A percentile compares a stretch with the other conserved stretches of the same genome.
phyloP scores from a whole-genome alignment of 2,888 invertebrate species.

The Periphyllus acericola region DNA sequence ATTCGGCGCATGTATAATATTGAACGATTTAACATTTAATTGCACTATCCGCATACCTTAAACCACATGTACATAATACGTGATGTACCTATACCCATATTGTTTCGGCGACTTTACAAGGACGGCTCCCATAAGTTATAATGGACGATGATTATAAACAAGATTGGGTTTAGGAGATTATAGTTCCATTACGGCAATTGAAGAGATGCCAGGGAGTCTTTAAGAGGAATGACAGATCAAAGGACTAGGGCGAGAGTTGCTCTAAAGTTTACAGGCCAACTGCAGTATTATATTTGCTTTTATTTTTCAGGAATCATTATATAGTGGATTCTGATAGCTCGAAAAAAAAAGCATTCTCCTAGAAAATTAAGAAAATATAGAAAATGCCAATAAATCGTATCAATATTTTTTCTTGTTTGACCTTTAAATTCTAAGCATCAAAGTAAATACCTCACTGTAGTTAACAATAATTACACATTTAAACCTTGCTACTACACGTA shows the following conservation, averaged over 20 bases:
- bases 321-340: too few species aligned
- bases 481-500: too few species aligned
- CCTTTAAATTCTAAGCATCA: too few species aligned
- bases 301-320: neutral
- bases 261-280: neutral
- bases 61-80: neutral
- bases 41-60: neutral
- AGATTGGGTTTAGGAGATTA: neutral
- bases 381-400: too few species aligned
- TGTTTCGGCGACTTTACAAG: neutral
- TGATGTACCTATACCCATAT: neutral
- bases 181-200: conserved; percentile 1
- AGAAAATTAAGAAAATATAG: too few species aligned
- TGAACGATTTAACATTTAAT: neutral
- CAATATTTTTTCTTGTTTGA: too few species aligned
- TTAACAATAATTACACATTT: too few species aligned
- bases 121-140: neutral
- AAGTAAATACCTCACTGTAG: too few species aligned
- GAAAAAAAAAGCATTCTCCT: too few species aligned
- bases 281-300: neutral
- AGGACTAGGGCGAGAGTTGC: conserved; percentile 20
- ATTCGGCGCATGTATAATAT: neutral
- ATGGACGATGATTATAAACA: neutral
- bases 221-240: neutral
- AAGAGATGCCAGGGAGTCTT: conserved; percentile 40